Evolutionary conservation across 2,113 vertebrate species (phyloP).

Genomic region (Drymodes brunneopygia): DNA sequence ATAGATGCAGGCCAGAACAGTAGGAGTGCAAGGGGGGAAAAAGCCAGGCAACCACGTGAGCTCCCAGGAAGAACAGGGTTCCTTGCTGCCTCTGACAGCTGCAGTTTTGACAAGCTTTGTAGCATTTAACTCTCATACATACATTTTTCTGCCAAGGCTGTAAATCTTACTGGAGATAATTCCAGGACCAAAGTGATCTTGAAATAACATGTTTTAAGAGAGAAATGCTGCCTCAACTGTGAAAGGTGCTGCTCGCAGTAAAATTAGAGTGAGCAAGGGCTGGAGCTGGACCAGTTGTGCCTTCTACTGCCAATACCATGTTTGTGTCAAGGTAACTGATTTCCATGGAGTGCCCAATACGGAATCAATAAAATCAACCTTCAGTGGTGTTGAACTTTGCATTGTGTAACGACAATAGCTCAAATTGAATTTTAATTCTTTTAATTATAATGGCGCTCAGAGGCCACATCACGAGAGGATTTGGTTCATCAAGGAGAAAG

Average conservation of each 20-base stretch:
- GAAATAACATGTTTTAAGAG: background rate
- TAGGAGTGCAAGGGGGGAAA: background rate
- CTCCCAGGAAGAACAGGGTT: background rate
- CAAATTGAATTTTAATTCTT: constrained; percentile 64
- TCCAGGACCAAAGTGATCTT: background rate
- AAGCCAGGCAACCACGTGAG: background rate
- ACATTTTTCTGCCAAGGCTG: background rate
- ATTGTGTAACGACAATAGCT: constrained; percentile 44
- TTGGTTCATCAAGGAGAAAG: constrained; percentile 35
- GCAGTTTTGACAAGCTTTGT: background rate
- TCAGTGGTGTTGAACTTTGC: constrained; percentile 52
- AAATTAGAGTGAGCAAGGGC: background rate
- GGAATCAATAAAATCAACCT: constrained; percentile 52
- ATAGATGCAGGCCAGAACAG: background rate
- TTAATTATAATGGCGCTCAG: constrained; percentile 19
- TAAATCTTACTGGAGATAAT: background rate
- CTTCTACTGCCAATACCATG: background rate
- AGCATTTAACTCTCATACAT: background rate
- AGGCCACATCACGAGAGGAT: constrained; percentile 44
- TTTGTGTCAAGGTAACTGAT: constrained; percentile 25
- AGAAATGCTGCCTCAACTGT: background rate
- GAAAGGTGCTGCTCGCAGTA: background rate
- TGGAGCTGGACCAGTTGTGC: background rate
- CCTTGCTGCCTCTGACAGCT: background rate
- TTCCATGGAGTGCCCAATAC: constrained; percentile 33